A percentile compares a stretch with the other conserved stretches of the same genome.
Conservation (phyloP, 2,888 invertebrate species). For the Leuctra nigra region DNA sequence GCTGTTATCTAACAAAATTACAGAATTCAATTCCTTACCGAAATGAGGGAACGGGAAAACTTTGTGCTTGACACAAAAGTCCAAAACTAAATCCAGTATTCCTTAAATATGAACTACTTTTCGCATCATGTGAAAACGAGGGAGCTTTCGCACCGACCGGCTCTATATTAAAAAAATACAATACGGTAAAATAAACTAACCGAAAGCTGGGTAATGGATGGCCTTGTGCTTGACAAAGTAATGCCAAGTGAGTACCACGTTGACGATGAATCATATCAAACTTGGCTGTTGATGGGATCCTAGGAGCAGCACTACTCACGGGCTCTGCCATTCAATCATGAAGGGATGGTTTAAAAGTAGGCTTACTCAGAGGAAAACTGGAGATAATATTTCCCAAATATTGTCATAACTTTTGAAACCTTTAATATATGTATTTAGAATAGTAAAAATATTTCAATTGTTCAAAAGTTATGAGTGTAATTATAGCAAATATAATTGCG, state of each 20-base stretch:
- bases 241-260: constrained; percentile 40
- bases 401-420: too few relatives aligned
- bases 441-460: too few relatives aligned
- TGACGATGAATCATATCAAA: constrained; percentile 30
- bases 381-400: too few relatives aligned
- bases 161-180: constrained; percentile 40
- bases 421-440: too few relatives aligned
- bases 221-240: constrained; percentile 40
- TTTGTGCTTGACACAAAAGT: constrained; percentile 55
- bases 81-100: constrained; percentile 45
- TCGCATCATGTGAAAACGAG: constrained; percentile 57
- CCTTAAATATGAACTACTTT: constrained; percentile 61
- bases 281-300: constrained; percentile 44
- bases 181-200: constrained; percentile 42
- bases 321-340: constrained; percentile 54
- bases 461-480: too few relatives aligned
- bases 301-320: constrained; percentile 67
- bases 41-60: constrained; percentile 59
- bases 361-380: too few relatives aligned
- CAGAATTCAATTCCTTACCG: too few relatives aligned
- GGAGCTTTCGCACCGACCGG: constrained; percentile 61
- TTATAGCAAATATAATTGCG: too few relatives aligned
- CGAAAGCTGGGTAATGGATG: constrained; percentile 62
- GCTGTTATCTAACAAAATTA: too few relatives aligned
- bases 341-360: background rate